phyloP scores from a whole-genome alignment of 1,140 invertebrate genomes.

The Probaryconus sp. region DNA sequence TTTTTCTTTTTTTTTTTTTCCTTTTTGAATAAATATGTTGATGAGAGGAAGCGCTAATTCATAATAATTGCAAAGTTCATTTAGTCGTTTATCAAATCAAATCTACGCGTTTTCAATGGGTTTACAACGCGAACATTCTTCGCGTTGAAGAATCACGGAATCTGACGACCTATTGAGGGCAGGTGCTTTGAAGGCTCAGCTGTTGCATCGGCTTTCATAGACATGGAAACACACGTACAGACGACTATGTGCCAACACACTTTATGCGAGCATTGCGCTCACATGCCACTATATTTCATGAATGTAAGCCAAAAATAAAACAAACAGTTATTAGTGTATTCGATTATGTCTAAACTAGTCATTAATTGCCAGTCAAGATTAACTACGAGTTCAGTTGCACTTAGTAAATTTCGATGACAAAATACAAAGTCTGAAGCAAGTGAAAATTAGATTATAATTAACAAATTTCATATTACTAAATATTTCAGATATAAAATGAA shows the following conservation, averaged over 20 bases:
- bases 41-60: background rate
- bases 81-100: background rate
- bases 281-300: constrained; percentile 4
- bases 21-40: background rate
- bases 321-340: background rate
- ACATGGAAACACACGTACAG: constrained; percentile 35
- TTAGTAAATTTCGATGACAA: too few species aligned
- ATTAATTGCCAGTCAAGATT: too few species aligned
- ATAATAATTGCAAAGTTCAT: background rate
- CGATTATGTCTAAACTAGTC: too few species aligned
- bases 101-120: background rate
- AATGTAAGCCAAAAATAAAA: constrained; percentile 6
- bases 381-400: too few species aligned
- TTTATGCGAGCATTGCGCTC: constrained; percentile 6
- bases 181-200: constrained; percentile 76
- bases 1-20: too few species aligned
- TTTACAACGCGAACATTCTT: constrained; percentile 7
- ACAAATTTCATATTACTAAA: too few species aligned
- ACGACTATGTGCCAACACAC: constrained; percentile 32
- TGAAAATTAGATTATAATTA: too few species aligned
- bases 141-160: constrained; percentile 27
- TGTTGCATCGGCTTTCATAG: constrained; percentile 71
- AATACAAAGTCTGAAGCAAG: too few species aligned
- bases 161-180: constrained; percentile 67
- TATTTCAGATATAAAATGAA: too few species aligned